Base-by-base conservation (phyloP, 2,797 vertebrate genomes). In the Taenioides sp. region DNA sequence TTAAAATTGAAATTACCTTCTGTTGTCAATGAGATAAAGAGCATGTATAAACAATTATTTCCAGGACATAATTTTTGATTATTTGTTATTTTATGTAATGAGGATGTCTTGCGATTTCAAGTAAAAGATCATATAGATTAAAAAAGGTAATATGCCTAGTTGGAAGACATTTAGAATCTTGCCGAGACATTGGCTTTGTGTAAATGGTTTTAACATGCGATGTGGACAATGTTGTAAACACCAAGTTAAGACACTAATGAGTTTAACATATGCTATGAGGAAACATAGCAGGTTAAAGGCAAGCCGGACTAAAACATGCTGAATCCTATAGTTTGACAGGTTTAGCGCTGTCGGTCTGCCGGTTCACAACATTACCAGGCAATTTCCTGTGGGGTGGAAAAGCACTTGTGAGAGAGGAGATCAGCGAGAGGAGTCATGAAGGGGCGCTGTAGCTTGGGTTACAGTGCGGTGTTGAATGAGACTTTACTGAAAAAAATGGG, bases 311-410 rank as follows among this genome's bases (percentile, higher is more conserved):
- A 49, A 78, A 40, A 77, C 62, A 72, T 72, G 62, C 79, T 12
- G 68, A 78, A 68, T 73, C 20, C 67, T 52, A 65, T 62, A 28
- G 65, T 61, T 62, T 65, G 49, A 50, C 55, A 63, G 18, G 62
- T 84, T 82, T 69, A 40, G 23, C 73, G 65, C 65, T 72, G 73
- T 84, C 83, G 50, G 69, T 81, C 82, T 59, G 69, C 80, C 82
- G 73, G 12, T 43, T 58, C 73, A 65, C 47, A 79, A 69, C 65
- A 75, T 77, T 73, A 72, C 55, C 63, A 7, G 77, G 73, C 60
- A 65, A 80, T 80, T 88, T 88, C 87, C 83, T 83, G 76, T 60
- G 7, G 59, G 74, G 61, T 89, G 84, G 79, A 78, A 77, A 90
- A 87, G 72, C 67, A 74, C 79, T 83, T 81, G 78, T 68, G 12